Evolutionary conservation across 2,113 vertebrate species (phyloP), one percentile per base, ranked within the genome.

Genomic region (Dryoscopus gambensis): DNA sequence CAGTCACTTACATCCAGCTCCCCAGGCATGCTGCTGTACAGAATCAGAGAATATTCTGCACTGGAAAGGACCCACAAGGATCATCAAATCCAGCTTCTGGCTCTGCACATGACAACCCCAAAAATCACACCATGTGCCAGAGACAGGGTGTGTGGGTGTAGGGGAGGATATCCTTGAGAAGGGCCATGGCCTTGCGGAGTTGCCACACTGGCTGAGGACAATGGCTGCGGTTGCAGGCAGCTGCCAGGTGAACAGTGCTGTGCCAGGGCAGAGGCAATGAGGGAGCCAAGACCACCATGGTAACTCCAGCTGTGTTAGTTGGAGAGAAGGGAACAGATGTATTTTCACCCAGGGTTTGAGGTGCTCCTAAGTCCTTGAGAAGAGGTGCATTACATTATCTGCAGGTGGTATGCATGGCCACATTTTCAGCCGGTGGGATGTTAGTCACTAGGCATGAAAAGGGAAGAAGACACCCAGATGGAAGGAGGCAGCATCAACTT

Each of bases 1-100:
- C n/a, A n/a, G n/a, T n/a, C n/a, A n/a, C n/a, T 39, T 21, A 33
- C 0, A 0, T 27, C 31, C 35, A 53, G 3, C 12, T 76, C 14
- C 15, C 10, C 33, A 30, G 15, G 16, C 8, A 4, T 3, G 6
- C 10, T 71, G 33, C 44, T 52, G 23, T 21, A 20, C 17, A 55
- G 63, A 53, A 28, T 37, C 53, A 28, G 19, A 28, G 63, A 87
- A 37, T 87, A 78, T 62, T 28, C 55, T 62, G 47, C 62, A 40
- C 31, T 62, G 55, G 39, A 87, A 62, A 53, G 28, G 19, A 62
- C 55, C 39, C 74, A 62, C 33, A 62, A 46, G 23, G 33, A 70
- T n/a, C 33, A 24, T 62, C 47, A 69, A 78, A 53, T 70, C 47
- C 39, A 28, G 0, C 28, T 69, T 37, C 39, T 70, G 39, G 30